A percentile compares a stretch with the other conserved stretches of the same genome.
phyloP scores from a whole-genome alignment of 2,797 vertebrate genomes.

The Hydrocynus forskahlii region DNA sequence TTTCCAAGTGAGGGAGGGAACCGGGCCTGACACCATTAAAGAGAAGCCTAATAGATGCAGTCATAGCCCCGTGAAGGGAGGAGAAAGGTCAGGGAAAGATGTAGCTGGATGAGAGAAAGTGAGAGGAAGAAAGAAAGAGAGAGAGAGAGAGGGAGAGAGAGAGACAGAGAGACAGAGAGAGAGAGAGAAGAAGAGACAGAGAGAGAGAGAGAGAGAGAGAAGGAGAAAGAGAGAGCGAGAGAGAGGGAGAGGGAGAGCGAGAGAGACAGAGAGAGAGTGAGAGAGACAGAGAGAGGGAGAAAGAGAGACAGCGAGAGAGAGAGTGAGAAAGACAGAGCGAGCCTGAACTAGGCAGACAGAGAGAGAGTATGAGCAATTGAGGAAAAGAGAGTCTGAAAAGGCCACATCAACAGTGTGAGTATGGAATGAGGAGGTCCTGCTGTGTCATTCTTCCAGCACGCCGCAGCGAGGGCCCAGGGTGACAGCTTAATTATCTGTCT shows the following conservation, averaged over 20 bases:
- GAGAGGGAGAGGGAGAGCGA: neutral
- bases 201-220: constrained; percentile 5
- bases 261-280: neutral
- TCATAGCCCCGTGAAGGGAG: constrained; percentile 32
- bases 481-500: constrained; percentile 84
- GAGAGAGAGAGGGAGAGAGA: constrained; percentile 6
- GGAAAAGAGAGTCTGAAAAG: constrained; percentile 49
- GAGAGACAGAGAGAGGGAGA: constrained; percentile 9
- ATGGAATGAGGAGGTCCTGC: constrained; percentile 45
- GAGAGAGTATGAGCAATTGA: constrained; percentile 14
- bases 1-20: neutral
- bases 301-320: neutral
- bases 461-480: constrained; percentile 49
- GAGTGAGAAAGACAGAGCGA: constrained; percentile 2
- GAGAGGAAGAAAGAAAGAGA: neutral
- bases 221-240: neutral
- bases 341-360: neutral
- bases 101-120: constrained; percentile 14
- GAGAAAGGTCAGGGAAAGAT: constrained; percentile 20
- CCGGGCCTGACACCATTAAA: constrained; percentile 24
- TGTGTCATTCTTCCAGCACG: constrained; percentile 55
- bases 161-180: constrained; percentile 21
- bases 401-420: constrained; percentile 51
- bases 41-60: constrained; percentile 23
- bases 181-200: neutral